phyloP scores from a whole-genome alignment of 2,113 vertebrate genomes.

The Rhabdomys dilectus region DNA sequence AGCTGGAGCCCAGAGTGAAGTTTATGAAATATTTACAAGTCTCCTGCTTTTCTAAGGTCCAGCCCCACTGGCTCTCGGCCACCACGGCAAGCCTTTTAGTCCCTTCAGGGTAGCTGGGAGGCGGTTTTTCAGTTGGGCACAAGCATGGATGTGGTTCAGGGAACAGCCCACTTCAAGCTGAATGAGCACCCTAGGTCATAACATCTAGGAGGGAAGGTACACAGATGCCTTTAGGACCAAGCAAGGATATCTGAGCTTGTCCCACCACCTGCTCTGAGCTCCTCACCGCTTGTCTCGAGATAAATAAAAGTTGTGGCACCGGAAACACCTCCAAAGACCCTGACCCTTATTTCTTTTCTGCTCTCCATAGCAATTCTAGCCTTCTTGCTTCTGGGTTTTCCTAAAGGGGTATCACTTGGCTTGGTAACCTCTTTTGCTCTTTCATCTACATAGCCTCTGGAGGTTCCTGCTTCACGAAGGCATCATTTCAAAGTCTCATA shows the following conservation, averaged over 20 bases:
- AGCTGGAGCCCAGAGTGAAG: slow-evolving; percentile 73
- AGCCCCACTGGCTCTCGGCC: slow-evolving; percentile 18
- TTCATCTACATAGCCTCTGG: background rate
- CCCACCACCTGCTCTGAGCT: background rate
- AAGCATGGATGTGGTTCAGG: background rate
- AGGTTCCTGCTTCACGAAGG: background rate
- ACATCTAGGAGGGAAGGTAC: background rate
- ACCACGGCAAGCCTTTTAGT: background rate
- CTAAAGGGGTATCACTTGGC: background rate
- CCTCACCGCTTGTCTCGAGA: background rate
- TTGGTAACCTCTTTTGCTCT: background rate
- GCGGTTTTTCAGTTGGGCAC: background rate
- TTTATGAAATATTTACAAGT: slow-evolving; percentile 87
- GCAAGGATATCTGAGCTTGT: background rate
- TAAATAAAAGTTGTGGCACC: background rate
- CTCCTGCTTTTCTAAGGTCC: slow-evolving; percentile 70
- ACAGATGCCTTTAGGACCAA: background rate
- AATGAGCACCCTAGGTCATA: background rate
- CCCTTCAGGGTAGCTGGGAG: background rate
- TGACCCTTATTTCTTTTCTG: background rate
- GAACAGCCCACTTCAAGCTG: background rate
- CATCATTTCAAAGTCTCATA: background rate
- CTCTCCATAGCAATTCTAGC: background rate
- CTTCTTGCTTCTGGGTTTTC: background rate
- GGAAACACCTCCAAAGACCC: background rate